phyloP scores from a whole-genome alignment of 2,797 vertebrate genomes.

The Dendrocincla fuliginosa region DNA sequence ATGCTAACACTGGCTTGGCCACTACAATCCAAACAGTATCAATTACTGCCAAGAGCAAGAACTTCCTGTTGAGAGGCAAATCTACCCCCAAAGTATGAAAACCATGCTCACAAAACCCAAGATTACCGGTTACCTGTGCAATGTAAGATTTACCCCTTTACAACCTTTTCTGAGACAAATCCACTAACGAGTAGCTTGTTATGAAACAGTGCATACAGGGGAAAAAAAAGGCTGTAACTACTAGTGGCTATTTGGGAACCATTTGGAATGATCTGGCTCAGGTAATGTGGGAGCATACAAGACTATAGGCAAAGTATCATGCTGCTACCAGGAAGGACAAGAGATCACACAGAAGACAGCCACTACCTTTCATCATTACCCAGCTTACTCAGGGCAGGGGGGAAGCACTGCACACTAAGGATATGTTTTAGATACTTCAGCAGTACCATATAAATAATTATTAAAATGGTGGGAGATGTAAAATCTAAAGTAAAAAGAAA shows the following conservation, averaged over 20 bases:
- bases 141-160: background rate
- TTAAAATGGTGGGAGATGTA: background rate
- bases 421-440: background rate
- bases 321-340: background rate
- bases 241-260: background rate
- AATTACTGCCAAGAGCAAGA: background rate
- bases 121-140: background rate
- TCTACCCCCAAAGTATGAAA: background rate
- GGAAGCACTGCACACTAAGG: background rate
- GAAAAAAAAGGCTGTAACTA: background rate
- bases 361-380: background rate
- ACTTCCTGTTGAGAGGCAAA: background rate
- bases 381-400: background rate
- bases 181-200: background rate
- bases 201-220: rapidly evolving
- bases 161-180: background rate
- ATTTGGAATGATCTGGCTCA: background rate
- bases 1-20: background rate
- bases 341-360: background rate
- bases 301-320: background rate
- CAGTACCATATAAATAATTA: background rate
- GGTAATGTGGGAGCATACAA: background rate
- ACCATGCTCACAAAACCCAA: background rate
- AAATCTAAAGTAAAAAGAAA: background rate
- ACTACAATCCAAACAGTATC: background rate